A percentile compares a stretch with the other conserved stretches of the same genome.
Evolutionary conservation across 2,888 invertebrate genomes (phyloP).

Genomic region (Cheilosia impressa): DNA sequence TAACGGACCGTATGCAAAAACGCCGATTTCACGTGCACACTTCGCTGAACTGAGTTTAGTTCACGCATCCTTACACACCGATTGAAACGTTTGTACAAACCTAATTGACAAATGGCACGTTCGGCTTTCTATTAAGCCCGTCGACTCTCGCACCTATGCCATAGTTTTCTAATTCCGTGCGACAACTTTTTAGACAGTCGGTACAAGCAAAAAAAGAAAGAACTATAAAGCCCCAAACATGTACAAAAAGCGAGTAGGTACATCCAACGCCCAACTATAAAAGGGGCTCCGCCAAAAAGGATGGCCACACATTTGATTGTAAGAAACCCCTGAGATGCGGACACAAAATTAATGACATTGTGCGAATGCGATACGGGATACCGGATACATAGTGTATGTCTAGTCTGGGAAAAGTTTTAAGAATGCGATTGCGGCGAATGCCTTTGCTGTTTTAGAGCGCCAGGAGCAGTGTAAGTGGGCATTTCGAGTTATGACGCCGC

Average conservation of each 20-base stretch:
- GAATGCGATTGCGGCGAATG: slow-evolving; percentile 59
- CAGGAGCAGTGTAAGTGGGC: slow-evolving; percentile 28
- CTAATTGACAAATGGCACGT: slow-evolving; percentile 34
- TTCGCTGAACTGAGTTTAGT: slow-evolving; percentile 36
- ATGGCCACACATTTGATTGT: slow-evolving; percentile 48
- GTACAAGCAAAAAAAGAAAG: background rate
- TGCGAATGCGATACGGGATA: background rate
- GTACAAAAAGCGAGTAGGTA: slow-evolving; percentile 23
- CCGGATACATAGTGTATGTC: background rate
- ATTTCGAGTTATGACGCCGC: slow-evolving; percentile 55
- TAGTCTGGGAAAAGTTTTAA: slow-evolving; percentile 51
- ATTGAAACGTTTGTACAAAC: slow-evolving; percentile 9
- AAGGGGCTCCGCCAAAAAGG: slow-evolving; percentile 33
- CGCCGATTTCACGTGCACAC: slow-evolving; percentile 43
- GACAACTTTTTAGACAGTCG: slow-evolving; percentile 53
- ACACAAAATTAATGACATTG: slow-evolving; percentile 64
- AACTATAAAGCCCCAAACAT: slow-evolving; percentile 50
- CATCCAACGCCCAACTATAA: slow-evolving; percentile 22
- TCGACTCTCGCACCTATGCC: slow-evolving; percentile 11
- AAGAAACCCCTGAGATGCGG: slow-evolving; percentile 63
- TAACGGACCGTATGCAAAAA: slow-evolving; percentile 50
- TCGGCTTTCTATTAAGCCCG: slow-evolving; percentile 17
- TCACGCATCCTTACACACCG: slow-evolving; percentile 55
- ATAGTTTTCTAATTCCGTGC: slow-evolving; percentile 51
- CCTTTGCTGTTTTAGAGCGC: background rate